Base-by-base conservation (phyloP, 2,888 invertebrate species). In the Cenopis cana region DNA sequence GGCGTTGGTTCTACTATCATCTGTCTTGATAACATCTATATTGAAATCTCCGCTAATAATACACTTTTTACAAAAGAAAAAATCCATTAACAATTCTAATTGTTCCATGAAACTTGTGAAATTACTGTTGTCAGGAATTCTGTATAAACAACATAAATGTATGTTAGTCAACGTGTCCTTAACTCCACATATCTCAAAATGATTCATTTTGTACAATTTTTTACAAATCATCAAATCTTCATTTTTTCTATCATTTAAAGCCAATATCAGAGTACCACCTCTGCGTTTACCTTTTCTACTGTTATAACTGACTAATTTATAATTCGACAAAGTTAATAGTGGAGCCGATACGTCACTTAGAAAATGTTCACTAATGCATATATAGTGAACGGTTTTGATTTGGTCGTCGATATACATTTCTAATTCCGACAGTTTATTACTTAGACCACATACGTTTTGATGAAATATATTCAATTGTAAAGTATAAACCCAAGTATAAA, bases 281-380 rank as follows among this genome's bases (percentile, higher is more conserved):
- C 62, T 56, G 14, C 1, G 18, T 46, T 68, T 68, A 18, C 17
- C 61, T 52, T n/a, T n/a, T 9, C 52, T 3, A 3, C 17, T 52
- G 17, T 52, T 52, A 9, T 17, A n/a, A 17, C 18, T 17, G 9
- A n/a, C 52, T 18, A 52, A 6, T 52, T 52, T 52, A 18, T 52
- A 52, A 52, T 52, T 52, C 9, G 2, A 17, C n/a, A 52, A 10
- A n/a, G 2, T 3, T 3, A 52, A 17, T 14, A 17, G 17, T 17
- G 6, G 46, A 18, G 54, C 20, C 17, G 62, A 55, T 14, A 55
- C 0, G 1, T 55, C 20, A 46, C 46, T 61, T 11, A 61, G 29
- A 46, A 61, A 68, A n/a, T 68, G 68, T 61, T 68, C 61, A 55
- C 68, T 49, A 5, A 68, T 11, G 55, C 68, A 68, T 36, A 68